Conservation (phyloP, 2,113 vertebrate species). For the Dendrocopos noguchii region DNA sequence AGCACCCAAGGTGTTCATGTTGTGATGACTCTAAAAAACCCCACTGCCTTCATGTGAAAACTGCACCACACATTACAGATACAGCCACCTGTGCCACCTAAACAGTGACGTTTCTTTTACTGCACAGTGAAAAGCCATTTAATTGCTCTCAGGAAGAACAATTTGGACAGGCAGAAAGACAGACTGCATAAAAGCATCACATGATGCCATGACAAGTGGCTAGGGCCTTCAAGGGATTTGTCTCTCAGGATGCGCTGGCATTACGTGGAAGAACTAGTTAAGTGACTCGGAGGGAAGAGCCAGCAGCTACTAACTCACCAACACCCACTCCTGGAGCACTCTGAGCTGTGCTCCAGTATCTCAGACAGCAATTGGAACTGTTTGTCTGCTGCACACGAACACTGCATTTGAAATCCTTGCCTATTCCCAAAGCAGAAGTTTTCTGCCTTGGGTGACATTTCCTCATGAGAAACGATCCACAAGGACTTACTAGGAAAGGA, state of each 20-base stretch:
- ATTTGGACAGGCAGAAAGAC: not conserved
- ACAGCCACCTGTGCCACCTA: not conserved
- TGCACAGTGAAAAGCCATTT: not conserved
- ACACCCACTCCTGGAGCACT: constrained; percentile 11
- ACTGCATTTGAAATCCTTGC: not conserved
- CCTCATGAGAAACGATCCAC: not conserved
- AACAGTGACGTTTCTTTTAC: not conserved
- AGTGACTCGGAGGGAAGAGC: not conserved
- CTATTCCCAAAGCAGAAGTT: not conserved
- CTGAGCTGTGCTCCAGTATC: not conserved
- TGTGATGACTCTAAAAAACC: not conserved
- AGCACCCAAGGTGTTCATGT: not conserved
- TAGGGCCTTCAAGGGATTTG: not conserved
- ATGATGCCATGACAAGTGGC: not conserved
- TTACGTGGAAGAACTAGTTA: constrained; percentile 25
- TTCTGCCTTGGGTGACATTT: not conserved
- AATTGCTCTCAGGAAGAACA: not conserved
- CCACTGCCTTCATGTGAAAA: not conserved
- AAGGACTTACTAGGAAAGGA: not conserved
- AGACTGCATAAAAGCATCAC: not conserved
- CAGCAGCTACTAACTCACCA: not conserved
- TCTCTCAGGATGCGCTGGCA: not conserved
- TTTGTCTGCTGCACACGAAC: not conserved
- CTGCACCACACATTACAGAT: not conserved
- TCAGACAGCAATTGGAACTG: not conserved